A percentile compares a stretch with the other conserved stretches of the same genome.
Conservation (phyloP, 2,113 vertebrate genomes). For the Condylura cristata region DNA sequence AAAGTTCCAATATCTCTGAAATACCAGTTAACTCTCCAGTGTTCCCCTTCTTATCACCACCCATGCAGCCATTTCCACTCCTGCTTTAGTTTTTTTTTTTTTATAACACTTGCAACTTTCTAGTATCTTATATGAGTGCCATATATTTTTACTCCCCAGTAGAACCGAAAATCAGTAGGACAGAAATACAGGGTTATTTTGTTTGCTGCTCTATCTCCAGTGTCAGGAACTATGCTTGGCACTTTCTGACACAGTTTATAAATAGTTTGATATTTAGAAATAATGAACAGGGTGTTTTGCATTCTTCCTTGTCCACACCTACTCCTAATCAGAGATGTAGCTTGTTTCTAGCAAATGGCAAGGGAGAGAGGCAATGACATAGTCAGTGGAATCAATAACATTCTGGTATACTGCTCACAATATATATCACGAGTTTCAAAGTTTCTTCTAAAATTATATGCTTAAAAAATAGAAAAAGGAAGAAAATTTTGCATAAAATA, state of each 20-base stretch:
- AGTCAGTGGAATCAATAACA: neutral
- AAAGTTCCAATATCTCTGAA: neutral
- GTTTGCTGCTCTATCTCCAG: neutral
- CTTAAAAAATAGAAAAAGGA: conserved; percentile 22
- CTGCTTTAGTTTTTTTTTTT: neutral
- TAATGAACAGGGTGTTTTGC: conserved; percentile 38
- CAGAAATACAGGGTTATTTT: neutral
- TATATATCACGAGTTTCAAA: neutral
- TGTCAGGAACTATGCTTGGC: neutral
- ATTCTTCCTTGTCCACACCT: conserved; percentile 42
- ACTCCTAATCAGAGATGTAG: neutral
- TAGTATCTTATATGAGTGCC: neutral
- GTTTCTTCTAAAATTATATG: neutral
- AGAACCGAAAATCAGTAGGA: neutral
- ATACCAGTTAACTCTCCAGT: neutral
- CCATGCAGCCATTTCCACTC: neutral
- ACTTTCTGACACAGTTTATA: neutral
- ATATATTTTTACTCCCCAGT: neutral
- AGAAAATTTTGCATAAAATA: neutral
- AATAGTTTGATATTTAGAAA: conserved; percentile 55
- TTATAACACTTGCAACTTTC: neutral
- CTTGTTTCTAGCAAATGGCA: neutral
- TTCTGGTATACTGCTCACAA: neutral
- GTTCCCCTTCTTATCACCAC: no score
- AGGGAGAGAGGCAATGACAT: neutral